Conservation (phyloP, 2,113 vertebrate genomes). For the Ceyx margarethae region DNA sequence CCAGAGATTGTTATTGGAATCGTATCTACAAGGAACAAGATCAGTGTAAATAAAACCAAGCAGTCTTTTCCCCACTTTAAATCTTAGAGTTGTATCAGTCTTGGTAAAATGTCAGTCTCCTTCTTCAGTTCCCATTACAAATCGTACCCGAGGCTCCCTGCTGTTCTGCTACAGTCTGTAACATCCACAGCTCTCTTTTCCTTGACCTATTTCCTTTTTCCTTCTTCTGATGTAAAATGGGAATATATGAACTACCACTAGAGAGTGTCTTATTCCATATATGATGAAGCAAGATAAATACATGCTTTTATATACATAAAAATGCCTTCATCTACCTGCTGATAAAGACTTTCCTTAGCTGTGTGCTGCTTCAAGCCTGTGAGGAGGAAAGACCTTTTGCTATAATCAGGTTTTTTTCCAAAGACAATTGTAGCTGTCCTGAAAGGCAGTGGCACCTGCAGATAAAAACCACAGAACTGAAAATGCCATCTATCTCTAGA, state of each 20-base stretch:
- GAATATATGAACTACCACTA: background rate
- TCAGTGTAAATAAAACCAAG: background rate
- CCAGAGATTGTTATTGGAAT: background rate
- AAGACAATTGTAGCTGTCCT: background rate
- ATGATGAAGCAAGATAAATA: background rate
- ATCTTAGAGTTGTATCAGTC: background rate
- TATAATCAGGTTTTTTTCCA: accelerated
- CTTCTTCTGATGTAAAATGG: background rate
- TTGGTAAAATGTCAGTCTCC: background rate
- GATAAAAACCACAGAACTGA: background rate
- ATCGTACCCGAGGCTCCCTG: background rate
- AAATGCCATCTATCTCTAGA: background rate
- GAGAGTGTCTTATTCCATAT: background rate
- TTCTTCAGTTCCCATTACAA: background rate
- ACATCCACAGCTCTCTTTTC: background rate
- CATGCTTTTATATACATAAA: background rate
- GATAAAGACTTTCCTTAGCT: background rate
- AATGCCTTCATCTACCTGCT: background rate
- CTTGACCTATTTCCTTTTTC: background rate
- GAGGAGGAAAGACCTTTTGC: background rate
- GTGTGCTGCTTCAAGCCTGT: background rate
- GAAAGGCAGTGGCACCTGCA: background rate
- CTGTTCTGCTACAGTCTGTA: background rate
- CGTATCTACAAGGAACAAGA: background rate
- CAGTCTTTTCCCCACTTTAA: background rate